Percentiles rank a stretch among this genome's conserved stretches.
These are phyloP conservation scores for Columba guinea DNA, from an alignment of 2,797 vertebrate genomes.

Conservation along the genomic window DNA sequence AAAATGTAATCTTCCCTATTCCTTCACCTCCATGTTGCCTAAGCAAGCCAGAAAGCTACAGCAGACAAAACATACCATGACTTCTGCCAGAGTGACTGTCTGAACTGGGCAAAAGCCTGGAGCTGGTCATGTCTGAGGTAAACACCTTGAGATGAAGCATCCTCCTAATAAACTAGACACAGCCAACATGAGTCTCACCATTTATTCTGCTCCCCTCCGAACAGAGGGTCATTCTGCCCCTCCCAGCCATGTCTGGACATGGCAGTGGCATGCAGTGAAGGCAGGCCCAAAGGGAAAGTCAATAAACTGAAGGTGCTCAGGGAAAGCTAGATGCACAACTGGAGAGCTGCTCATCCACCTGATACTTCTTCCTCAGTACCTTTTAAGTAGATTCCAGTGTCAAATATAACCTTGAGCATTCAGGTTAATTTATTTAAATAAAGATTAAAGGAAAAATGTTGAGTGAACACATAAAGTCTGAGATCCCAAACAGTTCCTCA, in stretches of 20 bases:
- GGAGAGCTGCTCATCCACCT: not conserved
- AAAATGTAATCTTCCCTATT: not conserved
- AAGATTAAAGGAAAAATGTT: constrained; percentile 30
- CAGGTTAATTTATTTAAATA: constrained; percentile 56
- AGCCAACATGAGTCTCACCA: not conserved
- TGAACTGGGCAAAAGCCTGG: not conserved
- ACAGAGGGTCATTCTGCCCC: not conserved
- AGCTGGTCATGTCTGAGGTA: not conserved
- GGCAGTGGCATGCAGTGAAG: not conserved
- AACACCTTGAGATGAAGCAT: not conserved
- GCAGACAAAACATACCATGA: not conserved
- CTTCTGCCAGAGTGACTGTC: not conserved
- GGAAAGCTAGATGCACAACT: not conserved
- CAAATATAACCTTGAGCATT: constrained; percentile 34
- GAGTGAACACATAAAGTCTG: constrained; percentile 6
- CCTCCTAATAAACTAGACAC: not conserved
- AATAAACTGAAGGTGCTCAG: not conserved
- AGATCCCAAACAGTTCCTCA: constrained; percentile 40
- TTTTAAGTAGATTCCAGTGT: constrained; percentile 8
- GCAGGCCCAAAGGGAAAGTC: not conserved
- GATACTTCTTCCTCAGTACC: not conserved
- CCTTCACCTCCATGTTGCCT: not conserved
- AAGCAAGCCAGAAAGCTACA: not conserved
- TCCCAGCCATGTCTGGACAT: not conserved
- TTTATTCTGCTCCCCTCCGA: not conserved